Evolutionary conservation across 1,140 invertebrate genomes (phyloP), one percentile per base, ranked within the genome.

Genomic region (Sipha flava): DNA sequence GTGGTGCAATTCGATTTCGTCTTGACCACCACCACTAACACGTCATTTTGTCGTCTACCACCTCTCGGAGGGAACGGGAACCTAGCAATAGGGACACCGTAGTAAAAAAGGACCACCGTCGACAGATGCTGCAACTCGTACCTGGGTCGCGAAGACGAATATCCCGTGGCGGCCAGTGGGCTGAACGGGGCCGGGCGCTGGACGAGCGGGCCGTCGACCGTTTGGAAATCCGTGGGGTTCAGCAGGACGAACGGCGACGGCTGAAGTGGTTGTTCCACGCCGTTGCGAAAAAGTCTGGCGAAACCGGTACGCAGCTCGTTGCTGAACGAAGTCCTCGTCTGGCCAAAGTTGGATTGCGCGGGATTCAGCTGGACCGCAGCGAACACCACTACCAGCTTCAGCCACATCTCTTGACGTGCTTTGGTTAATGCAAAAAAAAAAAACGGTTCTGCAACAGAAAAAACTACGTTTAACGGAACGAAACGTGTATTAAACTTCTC

Each of bases 1-100:
- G 34, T 14, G 0, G 73, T 37, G 7, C 73, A 77, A 18, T 77
- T 77, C n/a, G 70, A 54, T 1, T 2, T 34, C 14, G 52, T 57
- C 12, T 77, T 77, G 12, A 77, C 18, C n/a, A 77, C 73, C n/a
- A 77, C 16, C 34, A 77, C 73, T 6, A 77, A 21, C 23, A 77
- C 73, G 52, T 77, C 73, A 21, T 77, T 77, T 0, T 34, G 34
- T 4, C 52, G 40, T 37, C 29, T 77, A 0, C 40, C 43, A n/a
- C 66, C 43, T 7, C 34, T 43, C 5, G 73, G 37, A 1, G 52
- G 34, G 9, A n/a, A n/a, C n/a, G n/a, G 21, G 52, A 12, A 77
- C 73, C 73, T 77, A 23, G 49, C n/a, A n/a, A n/a, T 59, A 23
- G 73, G 49, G 49, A 57, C 21, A 77, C n/a, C n/a, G n/a, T 49